Base-by-base conservation (phyloP, 2,113 vertebrate genomes). In the Oncorhynchus keta region DNA sequence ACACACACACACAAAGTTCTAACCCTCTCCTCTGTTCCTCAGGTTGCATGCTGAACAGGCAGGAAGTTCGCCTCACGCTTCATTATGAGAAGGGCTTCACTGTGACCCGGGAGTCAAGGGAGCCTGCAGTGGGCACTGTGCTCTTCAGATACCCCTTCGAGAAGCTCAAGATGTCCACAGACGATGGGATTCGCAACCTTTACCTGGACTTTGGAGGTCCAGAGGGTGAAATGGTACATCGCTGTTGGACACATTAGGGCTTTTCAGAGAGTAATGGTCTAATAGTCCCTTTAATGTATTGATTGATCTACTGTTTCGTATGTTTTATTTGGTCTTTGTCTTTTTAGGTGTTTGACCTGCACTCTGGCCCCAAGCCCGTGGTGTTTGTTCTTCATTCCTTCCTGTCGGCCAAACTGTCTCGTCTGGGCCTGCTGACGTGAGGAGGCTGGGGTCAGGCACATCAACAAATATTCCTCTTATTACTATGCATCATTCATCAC, bases 361-460 rank as follows among this genome's bases (percentile, higher is more conserved):
- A 95, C 84, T 96, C 97, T 0, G 96, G 96, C 77, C 97, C 97
- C 3, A 99, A 99, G 91, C 98, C 98, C 0, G 92, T 97, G 59
- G 97, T 99, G 59, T 99, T 99, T 61, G 83, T 99, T 76, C 93
- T 99, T 75, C 98, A 99, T 92, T 97, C 98, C 3, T 99, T 99
- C 92, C 94, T 99, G 74, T 99, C 97, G 0, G 97, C 98, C 86
- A 99, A 99, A 92, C 96, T 99, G 86, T 96, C 96, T 28, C 96
- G 98, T 18, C 94, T 99, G 95, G 98, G 98, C 79, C 92, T 99
- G 78, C 94, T 98, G 84, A 97, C 94, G 6, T 99, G 93, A 90
- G 70, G 59, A 22, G n/a, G 59, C 59, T 26, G 5, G 70, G 32
- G 1, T 1, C 67, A 20, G 74, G 70, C 73, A 70, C 65, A 45